Base-by-base conservation (phyloP, 2,888 invertebrate species). In the Eustalomyia histrio region DNA sequence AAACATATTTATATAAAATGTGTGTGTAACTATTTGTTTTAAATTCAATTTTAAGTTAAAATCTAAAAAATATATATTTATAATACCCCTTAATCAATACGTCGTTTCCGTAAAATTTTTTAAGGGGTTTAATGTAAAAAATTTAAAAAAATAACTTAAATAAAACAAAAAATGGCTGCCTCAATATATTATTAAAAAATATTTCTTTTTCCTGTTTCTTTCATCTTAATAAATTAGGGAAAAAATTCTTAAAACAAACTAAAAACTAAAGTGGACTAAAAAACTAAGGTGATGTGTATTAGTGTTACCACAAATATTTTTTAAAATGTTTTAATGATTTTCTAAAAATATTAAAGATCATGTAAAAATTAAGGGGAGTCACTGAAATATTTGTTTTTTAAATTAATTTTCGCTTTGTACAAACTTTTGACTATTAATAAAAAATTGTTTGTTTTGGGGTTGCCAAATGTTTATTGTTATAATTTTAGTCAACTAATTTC, bases 161-260 rank as follows among this genome's bases (percentile, higher is more conserved):
- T 55, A 55, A 72, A 12, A 67, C n/a, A 61, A 68, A 67, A n/a
- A 75, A 78, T 81, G 81, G 78, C 69, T 78, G 74, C 78, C 74
- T 67, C 61, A 74, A 78, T 64, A 35, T 55, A 52, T 55, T 12
- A 24, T 18, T 50, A 50, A 21, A 21, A 60, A 65, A 18, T 21
- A 47, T 18, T 47, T 17, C 1, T 39, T 39, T 39, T 29, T 6
- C 29, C 29, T 29, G 29, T 29, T 39, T 39, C 39, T 39, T n/a
- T 33, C 33, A 57, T n/a, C 29, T 57, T 57, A 55, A 24, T 16
- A 57, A 29, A 33, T 57, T 14, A 47, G n/a, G 21, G 10, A 5
- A 12, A n/a, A 53, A 53, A 52, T 52, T 39, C 39, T 52, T 16
- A 61, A 55, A 67, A 14, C 14, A n/a, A 35, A 47, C 43, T 47